Conservation (phyloP, 2,888 invertebrate genomes). For the Xanthorhoe designata region DNA sequence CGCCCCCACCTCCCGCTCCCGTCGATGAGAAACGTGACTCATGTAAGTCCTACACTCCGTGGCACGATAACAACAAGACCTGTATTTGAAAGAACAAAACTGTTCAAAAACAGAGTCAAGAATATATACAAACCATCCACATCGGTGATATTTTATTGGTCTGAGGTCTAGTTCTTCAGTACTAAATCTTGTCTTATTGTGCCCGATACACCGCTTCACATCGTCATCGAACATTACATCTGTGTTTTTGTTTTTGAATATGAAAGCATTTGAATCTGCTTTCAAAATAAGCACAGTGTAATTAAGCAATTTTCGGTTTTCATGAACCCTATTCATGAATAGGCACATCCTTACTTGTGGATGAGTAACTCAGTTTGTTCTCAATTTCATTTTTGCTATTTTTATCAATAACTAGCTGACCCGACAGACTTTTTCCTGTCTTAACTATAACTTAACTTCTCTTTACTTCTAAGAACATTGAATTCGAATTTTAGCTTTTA, state of each 20-base stretch:
- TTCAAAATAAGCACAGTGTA: constrained; percentile 13
- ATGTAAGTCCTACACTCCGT: constrained; percentile 62
- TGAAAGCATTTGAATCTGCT: constrained; percentile 15
- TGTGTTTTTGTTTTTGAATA: constrained; percentile 10
- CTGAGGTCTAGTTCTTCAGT: background rate
- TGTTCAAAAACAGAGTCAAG: no score
- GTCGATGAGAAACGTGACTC: constrained; percentile 82
- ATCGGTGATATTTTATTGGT: background rate
- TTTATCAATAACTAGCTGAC: background rate
- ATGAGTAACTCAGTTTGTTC: constrained; percentile 1
- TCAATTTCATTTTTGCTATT: background rate
- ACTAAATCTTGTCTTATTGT: constrained; percentile 12
- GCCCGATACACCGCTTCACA: constrained; percentile 24
- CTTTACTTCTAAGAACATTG: no score
- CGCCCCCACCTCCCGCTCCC: constrained; percentile 83
- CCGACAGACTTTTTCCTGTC: no score
- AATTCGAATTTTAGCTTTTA: no score
- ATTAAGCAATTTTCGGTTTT: background rate
- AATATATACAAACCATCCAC: background rate
- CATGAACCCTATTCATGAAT: constrained; percentile 1
- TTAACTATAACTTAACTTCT: no score
- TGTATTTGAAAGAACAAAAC: no score
- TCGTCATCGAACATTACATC: constrained; percentile 20
- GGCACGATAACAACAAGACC: constrained; percentile 14
- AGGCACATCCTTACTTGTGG: constrained; percentile 6